Conservation (phyloP, 1,140 invertebrate genomes). For the Mylabris phalerata region DNA sequence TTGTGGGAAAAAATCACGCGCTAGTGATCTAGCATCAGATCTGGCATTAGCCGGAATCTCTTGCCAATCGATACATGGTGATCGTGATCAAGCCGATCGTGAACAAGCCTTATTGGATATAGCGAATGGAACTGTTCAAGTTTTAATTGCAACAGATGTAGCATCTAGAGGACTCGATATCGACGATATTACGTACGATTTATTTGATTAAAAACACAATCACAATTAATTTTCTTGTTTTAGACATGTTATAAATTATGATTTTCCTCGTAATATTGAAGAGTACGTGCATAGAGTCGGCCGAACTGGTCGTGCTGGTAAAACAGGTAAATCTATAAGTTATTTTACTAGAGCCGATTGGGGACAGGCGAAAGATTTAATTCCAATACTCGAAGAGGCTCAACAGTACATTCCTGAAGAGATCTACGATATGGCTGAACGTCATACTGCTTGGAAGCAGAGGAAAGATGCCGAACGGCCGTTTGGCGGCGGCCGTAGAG, state of each 20-base stretch:
- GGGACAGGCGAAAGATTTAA: constrained; percentile 69
- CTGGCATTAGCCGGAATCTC: constrained; percentile 58
- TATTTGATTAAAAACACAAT: too few species aligned
- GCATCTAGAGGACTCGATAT: constrained; percentile 89
- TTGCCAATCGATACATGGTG: constrained; percentile 81
- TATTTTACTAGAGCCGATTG: constrained; percentile 76
- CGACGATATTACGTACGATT: constrained; percentile 71
- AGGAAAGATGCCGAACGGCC: constrained; percentile 44
- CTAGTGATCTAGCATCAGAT: constrained; percentile 75
- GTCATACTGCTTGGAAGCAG: constrained; percentile 58
- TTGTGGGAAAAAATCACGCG: constrained; percentile 74
- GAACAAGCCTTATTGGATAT: constrained; percentile 81
- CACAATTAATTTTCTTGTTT: constrained; percentile 54
- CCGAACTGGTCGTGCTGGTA: constrained; percentile 80
- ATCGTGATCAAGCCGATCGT: constrained; percentile 77
- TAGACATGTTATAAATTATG: constrained; percentile 77
- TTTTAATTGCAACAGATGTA: constrained; percentile 92
- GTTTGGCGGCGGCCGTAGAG: constrained; percentile 32
- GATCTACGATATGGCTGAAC: constrained; percentile 60
- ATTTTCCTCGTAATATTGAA: constrained; percentile 86
- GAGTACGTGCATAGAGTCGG: constrained; percentile 85
- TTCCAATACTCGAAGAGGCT: constrained; percentile 75
- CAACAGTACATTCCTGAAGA: constrained; percentile 63
- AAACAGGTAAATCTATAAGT: constrained; percentile 72
- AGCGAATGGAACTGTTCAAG: constrained; percentile 62